Base-by-base conservation (phyloP, 1,140 invertebrate species). In the Pteromalus puparum region DNA sequence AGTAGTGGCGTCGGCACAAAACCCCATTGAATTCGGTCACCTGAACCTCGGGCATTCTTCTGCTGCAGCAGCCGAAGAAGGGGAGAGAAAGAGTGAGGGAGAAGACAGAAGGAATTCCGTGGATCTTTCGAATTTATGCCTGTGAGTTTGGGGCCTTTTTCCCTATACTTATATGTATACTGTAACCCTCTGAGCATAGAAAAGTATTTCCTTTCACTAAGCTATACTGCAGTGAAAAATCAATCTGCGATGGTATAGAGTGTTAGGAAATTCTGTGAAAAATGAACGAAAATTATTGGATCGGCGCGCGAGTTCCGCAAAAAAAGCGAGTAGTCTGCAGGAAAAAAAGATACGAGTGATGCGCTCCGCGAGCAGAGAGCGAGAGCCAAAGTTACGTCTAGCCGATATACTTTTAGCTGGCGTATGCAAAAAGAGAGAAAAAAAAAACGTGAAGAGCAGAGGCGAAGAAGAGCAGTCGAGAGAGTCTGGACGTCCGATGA, bases 21-120 rank as follows among this genome's bases (percentile, higher is more conserved):
- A 85, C 81, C 84, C 84, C 79, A 85, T 85, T 85, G 78, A 85
- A 85, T 85, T 85, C 84, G 73, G 78, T 85, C 79, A 81, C 78
- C 84, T 81, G 79, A 81, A 79, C 79, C 79, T 72, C 68, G 61
- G 34, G 61, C 70, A 76, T 85, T 85, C 78, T 81, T 74, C 30
- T 67, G 30, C 73, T 10, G 46, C 26, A 0, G 75, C 73, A 46
- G 26, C 46, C 24, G 34, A 53, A 81, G 34, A 67, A 79, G 77
- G 46, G 46, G 34, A 74, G 21, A 34, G 46, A 82, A 82, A 48
- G 48, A 26, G 28, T 3, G 68, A 34, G 46, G 15, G 15, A 18
- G 42, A 68, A 68, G 30, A 79, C 30, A 67, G 34, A 67, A 65
- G 18, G 48, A 77, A 83, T 83, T 77, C 65, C 75, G 65, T 61